phyloP scores from a whole-genome alignment of 2,797 vertebrate species.

The Siniperca obscura region DNA sequence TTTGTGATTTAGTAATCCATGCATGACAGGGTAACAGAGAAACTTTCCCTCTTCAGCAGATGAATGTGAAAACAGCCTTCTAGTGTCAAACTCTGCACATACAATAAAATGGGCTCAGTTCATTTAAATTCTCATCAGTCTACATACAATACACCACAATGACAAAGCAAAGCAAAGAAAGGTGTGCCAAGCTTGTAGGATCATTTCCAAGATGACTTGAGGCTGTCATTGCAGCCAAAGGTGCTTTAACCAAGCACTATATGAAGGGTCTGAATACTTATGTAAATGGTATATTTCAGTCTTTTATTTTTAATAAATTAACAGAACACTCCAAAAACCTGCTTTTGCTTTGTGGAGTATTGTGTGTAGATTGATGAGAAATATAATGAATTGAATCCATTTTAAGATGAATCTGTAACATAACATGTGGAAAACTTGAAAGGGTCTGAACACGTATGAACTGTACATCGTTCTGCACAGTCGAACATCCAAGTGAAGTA shows the following conservation, averaged over 20 bases:
- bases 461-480: neutral
- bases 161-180: no score
- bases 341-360: neutral
- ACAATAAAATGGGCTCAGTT: no score
- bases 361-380: no score
- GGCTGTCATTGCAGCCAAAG: neutral
- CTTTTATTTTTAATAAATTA: no score
- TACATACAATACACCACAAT: neutral
- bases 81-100: neutral
- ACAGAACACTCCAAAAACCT: no score
- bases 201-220: neutral
- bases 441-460: no score
- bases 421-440: no score
- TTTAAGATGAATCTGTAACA: no score
- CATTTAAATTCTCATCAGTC: no score
- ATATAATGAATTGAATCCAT: no score
- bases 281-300: neutral
- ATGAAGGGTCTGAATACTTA: neutral
- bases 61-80: neutral
- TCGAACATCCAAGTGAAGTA: neutral
- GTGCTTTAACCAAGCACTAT: neutral
- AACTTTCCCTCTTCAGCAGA: neutral
- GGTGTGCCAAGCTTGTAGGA: neutral
- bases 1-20: no score
- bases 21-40: neutral